Percentiles rank a stretch among this genome's conserved stretches.
Conservation (phyloP, 1,140 invertebrate genomes). For the Calosoma granatense region DNA sequence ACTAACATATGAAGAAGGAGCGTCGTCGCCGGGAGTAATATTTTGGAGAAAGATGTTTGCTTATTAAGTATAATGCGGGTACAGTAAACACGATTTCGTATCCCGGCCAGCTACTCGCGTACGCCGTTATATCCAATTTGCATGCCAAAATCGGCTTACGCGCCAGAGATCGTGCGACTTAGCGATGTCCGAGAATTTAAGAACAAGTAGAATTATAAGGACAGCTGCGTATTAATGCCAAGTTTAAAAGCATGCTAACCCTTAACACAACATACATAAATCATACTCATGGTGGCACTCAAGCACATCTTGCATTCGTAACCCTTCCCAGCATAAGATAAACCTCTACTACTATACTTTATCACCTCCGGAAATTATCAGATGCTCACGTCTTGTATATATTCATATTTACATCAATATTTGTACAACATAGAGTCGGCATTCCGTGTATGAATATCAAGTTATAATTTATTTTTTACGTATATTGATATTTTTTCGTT, state of each 20-base stretch:
- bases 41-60: neutral
- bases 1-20: too few species aligned
- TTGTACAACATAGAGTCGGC: too few species aligned
- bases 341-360: too few species aligned
- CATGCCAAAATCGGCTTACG: slow-evolving; percentile 1
- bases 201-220: slow-evolving; percentile 1
- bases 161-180: neutral
- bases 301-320: too few species aligned
- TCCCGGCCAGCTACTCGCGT: neutral
- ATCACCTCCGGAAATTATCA: too few species aligned
- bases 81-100: neutral
- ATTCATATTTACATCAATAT: too few species aligned
- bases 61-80: neutral
- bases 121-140: slow-evolving; percentile 2
- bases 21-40: too few species aligned
- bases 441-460: too few species aligned
- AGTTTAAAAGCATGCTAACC: slow-evolving; percentile 4
- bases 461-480: too few species aligned
- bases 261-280: neutral
- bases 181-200: slow-evolving; percentile 4
- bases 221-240: neutral
- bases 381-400: too few species aligned
- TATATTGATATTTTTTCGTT: too few species aligned
- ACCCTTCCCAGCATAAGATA: neutral
- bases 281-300: neutral